Evolutionary conservation across 2,888 invertebrate genomes (phyloP).

Genomic region (Eristalinus aeneus): DNA sequence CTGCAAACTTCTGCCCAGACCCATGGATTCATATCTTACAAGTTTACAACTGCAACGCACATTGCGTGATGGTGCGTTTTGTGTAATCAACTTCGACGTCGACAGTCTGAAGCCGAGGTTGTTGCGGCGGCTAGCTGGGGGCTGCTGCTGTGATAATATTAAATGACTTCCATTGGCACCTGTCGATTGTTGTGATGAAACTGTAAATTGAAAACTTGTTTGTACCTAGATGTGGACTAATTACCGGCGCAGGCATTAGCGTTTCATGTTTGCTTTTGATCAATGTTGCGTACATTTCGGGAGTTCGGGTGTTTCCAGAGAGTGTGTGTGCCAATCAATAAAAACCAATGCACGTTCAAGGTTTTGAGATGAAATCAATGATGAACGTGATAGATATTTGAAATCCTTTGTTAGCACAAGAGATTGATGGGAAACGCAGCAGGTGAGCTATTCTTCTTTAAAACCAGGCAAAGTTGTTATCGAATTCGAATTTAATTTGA

Average conservation of each 20-base stretch:
- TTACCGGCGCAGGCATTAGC: constrained; percentile 19
- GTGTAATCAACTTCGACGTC: constrained; percentile 16
- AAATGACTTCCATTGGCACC: constrained; percentile 38
- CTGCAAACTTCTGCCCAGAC: not conserved
- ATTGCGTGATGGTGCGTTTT: constrained; percentile 46
- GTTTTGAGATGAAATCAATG: not conserved
- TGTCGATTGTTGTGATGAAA: constrained; percentile 15
- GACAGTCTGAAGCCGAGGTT: not conserved
- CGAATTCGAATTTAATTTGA: no score
- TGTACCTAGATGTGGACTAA: constrained; percentile 35
- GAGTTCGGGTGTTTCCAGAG: not conserved
- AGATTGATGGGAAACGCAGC: no score
- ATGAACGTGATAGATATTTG: not conserved
- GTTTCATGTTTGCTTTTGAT: not conserved
- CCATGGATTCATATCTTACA: constrained; percentile 14
- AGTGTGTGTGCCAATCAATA: not conserved
- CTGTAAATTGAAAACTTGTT: constrained; percentile 47
- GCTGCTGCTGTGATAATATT: constrained; percentile 18
- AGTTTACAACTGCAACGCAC: constrained; percentile 29
- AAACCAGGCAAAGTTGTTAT: no score
- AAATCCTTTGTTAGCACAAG: not conserved
- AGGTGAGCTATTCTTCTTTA: no score
- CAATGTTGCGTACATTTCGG: constrained; percentile 14
- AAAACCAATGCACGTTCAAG: not conserved
- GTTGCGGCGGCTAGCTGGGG: not conserved